Base-by-base conservation (phyloP, 2,113 vertebrate genomes). In the Sorex fumeus region DNA sequence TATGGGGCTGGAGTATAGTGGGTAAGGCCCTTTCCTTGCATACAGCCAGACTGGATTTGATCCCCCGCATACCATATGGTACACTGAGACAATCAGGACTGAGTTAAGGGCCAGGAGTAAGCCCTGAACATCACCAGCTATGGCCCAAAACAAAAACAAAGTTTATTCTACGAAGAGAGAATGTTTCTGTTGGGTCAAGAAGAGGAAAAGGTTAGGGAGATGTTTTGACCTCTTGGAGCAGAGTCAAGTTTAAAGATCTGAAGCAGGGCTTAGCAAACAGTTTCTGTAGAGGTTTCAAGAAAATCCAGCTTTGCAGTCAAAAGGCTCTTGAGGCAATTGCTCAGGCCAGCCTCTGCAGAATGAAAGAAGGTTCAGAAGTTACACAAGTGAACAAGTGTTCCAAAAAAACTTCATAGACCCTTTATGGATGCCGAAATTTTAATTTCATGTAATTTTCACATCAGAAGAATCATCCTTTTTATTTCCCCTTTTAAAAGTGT, bases 381-480 rank as follows among this genome's bases (percentile, higher is more conserved):
- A 3, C 1, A 32, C 15, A 30, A 69, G 43, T 64, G 64, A 36
- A 16, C 0, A 30, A 66, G 15, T n/a, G 13, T 34, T 69, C 53
- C 67, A 70, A 11, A 23, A 60, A 13, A 28, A n/a, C n/a, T 45
- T 90, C 82, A 3, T 19, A 1, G 79, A 72, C 5, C 50, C 32
- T 47, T 32, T 62, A 64, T 50, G 13, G 50, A 66, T 21, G 67
- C 66, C 9, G 18, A 34, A 28, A 50, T 83, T 36, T 83, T n/a
- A 78, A 87, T 91, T 76, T 91, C 27, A 28, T 60, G 0, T 66
- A 36, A 71, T 94, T 64, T 88, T 77, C 78, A 72, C 10, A 30
- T 4, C 6, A 10, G 3, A 83, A 88, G 60, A 69, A 71, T 47
- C 13, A 74, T 25, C 53, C 86, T 75, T 90, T 67, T 74, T 21